Evolutionary conservation across 2,888 invertebrate genomes (phyloP).

Genomic region (Diabrotica balteata): DNA sequence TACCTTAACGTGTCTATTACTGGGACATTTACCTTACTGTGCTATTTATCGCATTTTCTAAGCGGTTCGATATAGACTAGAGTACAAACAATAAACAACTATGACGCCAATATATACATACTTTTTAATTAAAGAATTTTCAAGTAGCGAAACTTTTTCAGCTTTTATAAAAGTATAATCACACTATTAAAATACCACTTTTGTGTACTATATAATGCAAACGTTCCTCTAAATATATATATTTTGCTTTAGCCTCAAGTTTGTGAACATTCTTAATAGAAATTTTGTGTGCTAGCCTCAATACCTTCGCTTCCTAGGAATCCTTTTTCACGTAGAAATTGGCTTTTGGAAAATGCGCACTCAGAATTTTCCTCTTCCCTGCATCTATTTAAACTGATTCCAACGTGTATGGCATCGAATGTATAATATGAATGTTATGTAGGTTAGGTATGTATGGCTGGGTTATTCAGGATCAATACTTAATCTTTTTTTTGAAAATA

Average conservation of each 20-base stretch:
- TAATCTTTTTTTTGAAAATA: slow-evolving; percentile 22
- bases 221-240: neutral
- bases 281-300: slow-evolving; percentile 19
- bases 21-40: too few species aligned
- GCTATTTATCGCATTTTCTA: too few species aligned
- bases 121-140: too few species aligned
- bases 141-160: too few species aligned
- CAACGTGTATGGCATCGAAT: slow-evolving; percentile 27
- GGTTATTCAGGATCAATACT: slow-evolving; percentile 14
- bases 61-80: too few species aligned
- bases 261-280: slow-evolving; percentile 14
- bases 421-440: slow-evolving; percentile 26
- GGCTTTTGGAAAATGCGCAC: slow-evolving; percentile 25
- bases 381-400: slow-evolving; percentile 27
- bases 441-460: slow-evolving; percentile 19
- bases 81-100: too few species aligned
- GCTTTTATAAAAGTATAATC: too few species aligned
- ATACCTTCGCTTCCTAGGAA: slow-evolving; percentile 19
- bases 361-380: slow-evolving; percentile 24
- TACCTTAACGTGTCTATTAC: too few species aligned
- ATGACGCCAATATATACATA: too few species aligned
- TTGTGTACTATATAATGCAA: too few species aligned
- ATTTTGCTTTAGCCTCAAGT: neutral
- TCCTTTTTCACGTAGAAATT: slow-evolving; percentile 26
- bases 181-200: too few species aligned